These are phyloP conservation scores for Helicoverpa zea DNA, from an alignment of 1,140 invertebrate genomes.

Conservation along the genomic window DNA sequence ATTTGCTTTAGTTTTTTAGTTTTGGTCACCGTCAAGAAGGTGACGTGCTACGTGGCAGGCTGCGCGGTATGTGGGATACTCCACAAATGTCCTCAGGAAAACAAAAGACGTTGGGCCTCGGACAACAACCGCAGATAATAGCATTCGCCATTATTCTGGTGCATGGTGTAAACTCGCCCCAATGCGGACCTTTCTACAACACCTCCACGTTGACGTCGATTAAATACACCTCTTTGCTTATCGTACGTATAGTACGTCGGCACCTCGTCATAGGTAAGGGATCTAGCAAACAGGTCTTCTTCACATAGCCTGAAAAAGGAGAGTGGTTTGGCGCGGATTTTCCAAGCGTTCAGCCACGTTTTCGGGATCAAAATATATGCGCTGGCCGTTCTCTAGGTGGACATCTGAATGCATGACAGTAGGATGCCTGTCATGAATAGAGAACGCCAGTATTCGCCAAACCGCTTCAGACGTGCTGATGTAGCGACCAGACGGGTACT, in stretches of 20 bases:
- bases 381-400: slow-evolving; percentile 9
- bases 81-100: not conserved
- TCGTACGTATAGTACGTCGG: slow-evolving; percentile 1
- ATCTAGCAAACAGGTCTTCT: slow-evolving; percentile 3
- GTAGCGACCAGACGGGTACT: not conserved
- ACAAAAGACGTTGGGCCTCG: not conserved
- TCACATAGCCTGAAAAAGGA: not conserved
- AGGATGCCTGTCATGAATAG: not conserved
- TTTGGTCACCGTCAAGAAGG: slow-evolving; percentile 10
- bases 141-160: too few species aligned
- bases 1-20: too few species aligned
- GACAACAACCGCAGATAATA: too few species aligned
- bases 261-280: slow-evolving; percentile 4
- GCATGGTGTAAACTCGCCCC: too few species aligned
- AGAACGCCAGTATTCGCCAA: not conserved
- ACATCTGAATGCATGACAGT: not conserved
- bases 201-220: too few species aligned
- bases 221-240: not conserved
- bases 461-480: not conserved
- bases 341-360: slow-evolving; percentile 6
- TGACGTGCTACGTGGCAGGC: slow-evolving; percentile 8
- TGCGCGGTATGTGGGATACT: slow-evolving; percentile 10
- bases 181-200: too few species aligned
- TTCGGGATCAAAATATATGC: not conserved
- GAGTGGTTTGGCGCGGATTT: slow-evolving; percentile 1